Evolutionary conservation across 1,140 invertebrate genomes (phyloP).

Genomic region (Drosophila suzukii): DNA sequence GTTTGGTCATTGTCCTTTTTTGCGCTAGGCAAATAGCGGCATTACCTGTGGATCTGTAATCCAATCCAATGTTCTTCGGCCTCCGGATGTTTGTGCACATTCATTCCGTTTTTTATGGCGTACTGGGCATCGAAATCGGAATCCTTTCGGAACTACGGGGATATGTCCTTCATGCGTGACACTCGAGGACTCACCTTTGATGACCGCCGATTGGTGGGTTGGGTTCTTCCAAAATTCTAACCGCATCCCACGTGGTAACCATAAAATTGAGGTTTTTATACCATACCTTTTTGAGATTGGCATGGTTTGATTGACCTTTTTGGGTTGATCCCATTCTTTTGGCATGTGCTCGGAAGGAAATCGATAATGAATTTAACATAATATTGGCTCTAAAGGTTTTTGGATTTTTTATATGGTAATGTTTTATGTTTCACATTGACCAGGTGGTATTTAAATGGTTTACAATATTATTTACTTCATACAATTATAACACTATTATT

Average conservation of each 20-base stretch:
- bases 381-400: not conserved
- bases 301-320: not conserved
- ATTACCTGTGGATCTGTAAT: constrained; percentile 25
- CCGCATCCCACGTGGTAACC: not conserved
- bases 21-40: constrained; percentile 67
- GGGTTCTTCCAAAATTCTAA: not conserved
- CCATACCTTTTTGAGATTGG: not conserved
- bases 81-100: constrained; percentile 55
- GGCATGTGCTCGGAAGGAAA: constrained; percentile 21
- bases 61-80: constrained; percentile 15
- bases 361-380: not conserved
- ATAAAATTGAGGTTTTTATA: constrained; percentile 35
- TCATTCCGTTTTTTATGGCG: constrained; percentile 48
- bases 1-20: constrained; percentile 78
- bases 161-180: constrained; percentile 32
- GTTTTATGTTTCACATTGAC: too few relatives aligned
- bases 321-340: not conserved
- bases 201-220: constrained; percentile 9
- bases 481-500: not conserved
- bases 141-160: constrained; percentile 28
- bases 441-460: not conserved
- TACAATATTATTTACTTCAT: too few relatives aligned
- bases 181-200: constrained; percentile 21
- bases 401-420: too few relatives aligned
- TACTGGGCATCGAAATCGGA: constrained; percentile 9